Evolutionary conservation across 30 jellyfish, hydroid and myxozoan species (phyloP), one percentile per base, ranked within the genome.

Genomic region (Chrysaora quinquecirrha): DNA sequence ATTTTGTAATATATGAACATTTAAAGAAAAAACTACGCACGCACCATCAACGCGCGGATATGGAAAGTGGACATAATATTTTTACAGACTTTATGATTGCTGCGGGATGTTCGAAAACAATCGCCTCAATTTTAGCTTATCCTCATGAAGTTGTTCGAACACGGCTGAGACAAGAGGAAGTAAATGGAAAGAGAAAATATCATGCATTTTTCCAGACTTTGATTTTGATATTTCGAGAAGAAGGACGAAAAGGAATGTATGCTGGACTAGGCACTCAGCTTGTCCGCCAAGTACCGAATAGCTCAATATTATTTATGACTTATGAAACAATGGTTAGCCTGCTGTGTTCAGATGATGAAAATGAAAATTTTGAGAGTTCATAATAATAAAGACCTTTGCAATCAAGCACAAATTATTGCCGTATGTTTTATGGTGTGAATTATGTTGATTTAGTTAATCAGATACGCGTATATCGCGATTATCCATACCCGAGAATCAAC

Each of bases 101-200:
- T 0, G 99, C 99, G 12, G 97, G 99, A 20, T 75, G 70, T 22
- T 94, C 99, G 24, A 94, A 94, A 79, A 74, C 99, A 30, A 68
- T 88, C 48, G 99, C 99, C 1, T 87, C 99, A 18, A 88, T 94
- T 23, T 16, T 83, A 31, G 99, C 99, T 1, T 94, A 94, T 72
- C 99, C 99, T 1, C 99, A 94, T 35, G 99, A 94, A 56, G 99
- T 94, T 28, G 96, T 87, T 48, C 89, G 99, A 61, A 94, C 99
- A n/a, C 87, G 99, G 72, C 95, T 94, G 1, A 74, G 99, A 28
- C 99, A 94, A 64, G 99, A 94, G 77, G 95, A 88, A 32, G 85
- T 52, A 20, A 43, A 73, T 49, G 93, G 90, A n/a, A 61, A 23
- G 1, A 71, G 94, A 67, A 94, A 94, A 43, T 94, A 94, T 73